phyloP scores from a whole-genome alignment of 2,113 vertebrate species.

The Lagenorhynchus albirostris region DNA sequence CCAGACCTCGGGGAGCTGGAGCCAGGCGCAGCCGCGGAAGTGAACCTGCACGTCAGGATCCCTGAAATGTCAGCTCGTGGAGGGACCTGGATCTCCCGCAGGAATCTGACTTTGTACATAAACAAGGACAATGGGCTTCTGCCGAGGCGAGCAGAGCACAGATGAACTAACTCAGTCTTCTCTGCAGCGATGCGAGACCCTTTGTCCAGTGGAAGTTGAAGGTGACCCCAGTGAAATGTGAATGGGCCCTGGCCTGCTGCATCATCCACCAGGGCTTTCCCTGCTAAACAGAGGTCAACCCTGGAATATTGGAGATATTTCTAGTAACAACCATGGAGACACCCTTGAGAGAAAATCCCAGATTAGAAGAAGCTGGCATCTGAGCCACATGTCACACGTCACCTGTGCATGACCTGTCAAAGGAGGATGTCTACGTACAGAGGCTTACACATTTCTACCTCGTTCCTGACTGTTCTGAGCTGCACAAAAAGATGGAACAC shows the following conservation, averaged over 20 bases:
- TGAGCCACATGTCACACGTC: not conserved
- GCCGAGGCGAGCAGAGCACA: not conserved
- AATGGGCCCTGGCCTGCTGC: not conserved
- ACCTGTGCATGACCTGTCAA: not conserved
- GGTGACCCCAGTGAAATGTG: not conserved
- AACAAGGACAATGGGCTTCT: not conserved
- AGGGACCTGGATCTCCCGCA: not conserved
- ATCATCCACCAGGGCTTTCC: not conserved
- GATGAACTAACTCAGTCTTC: not conserved
- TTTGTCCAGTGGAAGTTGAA: not conserved
- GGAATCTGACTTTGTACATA: not conserved
- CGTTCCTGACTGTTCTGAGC: not conserved
- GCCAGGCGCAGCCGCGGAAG: slow-evolving; percentile 50
- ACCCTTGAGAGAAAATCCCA: not conserved
- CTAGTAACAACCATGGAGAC: not conserved
- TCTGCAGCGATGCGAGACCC: not conserved
- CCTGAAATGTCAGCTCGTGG: slow-evolving; percentile 27
- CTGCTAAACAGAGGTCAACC: not conserved
- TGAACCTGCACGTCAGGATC: slow-evolving; percentile 18
- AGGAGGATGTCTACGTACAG: not conserved
- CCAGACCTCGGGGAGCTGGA: not conserved
- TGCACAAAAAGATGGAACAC: not conserved
- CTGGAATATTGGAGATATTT: not conserved
- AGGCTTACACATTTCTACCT: not conserved
- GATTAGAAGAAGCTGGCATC: not conserved